A percentile compares a stretch with the other conserved stretches of the same genome.
phyloP scores from a whole-genome alignment of 1,140 invertebrate genomes.

The Tribolium castaneum region DNA sequence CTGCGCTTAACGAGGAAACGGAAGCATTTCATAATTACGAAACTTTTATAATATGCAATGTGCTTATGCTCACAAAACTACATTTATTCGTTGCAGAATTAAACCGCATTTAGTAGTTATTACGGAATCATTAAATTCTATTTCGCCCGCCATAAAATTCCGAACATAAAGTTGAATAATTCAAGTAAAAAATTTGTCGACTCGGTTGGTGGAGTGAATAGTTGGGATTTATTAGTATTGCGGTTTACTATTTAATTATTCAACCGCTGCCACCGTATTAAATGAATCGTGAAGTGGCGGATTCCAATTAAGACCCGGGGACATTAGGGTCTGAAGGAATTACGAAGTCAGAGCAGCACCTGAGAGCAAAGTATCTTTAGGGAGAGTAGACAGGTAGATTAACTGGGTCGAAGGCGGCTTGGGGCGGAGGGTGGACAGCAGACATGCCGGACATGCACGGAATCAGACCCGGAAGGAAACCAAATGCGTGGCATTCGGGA shows the following conservation, averaged over 20 bases:
- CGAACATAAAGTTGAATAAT: background rate
- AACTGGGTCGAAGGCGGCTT: constrained; percentile 22
- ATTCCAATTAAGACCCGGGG: constrained; percentile 31
- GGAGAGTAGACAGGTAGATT: constrained; percentile 28
- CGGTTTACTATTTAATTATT: constrained; percentile 29
- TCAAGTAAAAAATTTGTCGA: constrained; percentile 7
- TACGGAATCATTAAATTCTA: constrained; percentile 11
- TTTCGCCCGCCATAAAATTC: background rate
- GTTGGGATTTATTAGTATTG: constrained; percentile 17
- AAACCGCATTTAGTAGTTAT: background rate
- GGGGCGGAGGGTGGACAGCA: constrained; percentile 17
- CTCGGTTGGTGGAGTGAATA: background rate
- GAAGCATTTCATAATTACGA: constrained; percentile 37
- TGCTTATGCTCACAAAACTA: constrained; percentile 33
- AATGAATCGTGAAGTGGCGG: constrained; percentile 34
- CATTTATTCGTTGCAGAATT: constrained; percentile 24
- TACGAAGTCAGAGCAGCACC: constrained; percentile 31
- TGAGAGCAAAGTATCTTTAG: constrained; percentile 32
- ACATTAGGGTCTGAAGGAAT: constrained; percentile 23
- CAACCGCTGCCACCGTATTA: constrained; percentile 23
- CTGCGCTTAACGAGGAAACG: constrained; percentile 27
- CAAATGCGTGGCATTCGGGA: background rate
- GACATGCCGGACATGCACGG: constrained; percentile 30
- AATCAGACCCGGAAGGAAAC: background rate
- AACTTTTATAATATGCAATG: constrained; percentile 39